phyloP scores from a whole-genome alignment of 2,888 invertebrate genomes.

The Drepana falcataria region DNA sequence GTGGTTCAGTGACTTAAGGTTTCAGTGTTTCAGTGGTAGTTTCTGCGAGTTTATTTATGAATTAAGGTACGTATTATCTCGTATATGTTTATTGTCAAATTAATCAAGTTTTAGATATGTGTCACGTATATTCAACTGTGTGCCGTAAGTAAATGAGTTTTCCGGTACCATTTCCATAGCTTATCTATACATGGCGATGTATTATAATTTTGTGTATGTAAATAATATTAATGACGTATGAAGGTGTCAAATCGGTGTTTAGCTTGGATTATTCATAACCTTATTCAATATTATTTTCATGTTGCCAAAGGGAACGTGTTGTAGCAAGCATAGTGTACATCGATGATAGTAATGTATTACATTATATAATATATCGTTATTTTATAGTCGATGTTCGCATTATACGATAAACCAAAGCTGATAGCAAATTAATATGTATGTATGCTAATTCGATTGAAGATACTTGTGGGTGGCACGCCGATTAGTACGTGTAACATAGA shows the following conservation, averaged over 20 bases:
- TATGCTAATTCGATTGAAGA: neutral
- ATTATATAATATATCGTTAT: no score
- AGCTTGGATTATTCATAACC: conserved; percentile 17
- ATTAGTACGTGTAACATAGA: no score
- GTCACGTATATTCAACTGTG: neutral
- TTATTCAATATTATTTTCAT: conserved; percentile 21
- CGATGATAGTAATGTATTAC: conserved; percentile 2
- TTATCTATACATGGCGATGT: conserved; percentile 39
- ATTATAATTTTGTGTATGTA: conserved; percentile 34
- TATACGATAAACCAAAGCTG: neutral
- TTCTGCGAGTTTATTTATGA: conserved; percentile 6
- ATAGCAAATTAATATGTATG: neutral
- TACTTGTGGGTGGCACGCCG: no score
- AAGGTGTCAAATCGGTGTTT: conserved; percentile 24
- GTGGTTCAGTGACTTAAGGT: conserved; percentile 22
- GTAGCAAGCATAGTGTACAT: conserved; percentile 4
- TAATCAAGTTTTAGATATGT: no score
- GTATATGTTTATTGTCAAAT: conserved; percentile 15
- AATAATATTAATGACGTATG: conserved; percentile 40
- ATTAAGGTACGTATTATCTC: conserved; percentile 20
- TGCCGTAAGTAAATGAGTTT: conserved; percentile 11
- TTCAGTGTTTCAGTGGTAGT: conserved; percentile 7
- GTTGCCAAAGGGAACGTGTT: conserved; percentile 10
- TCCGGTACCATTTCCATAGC: conserved; percentile 25
- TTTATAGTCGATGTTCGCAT: no score